Percentiles rank a stretch among this genome's conserved stretches.
These are phyloP conservation scores for Eidolon helvum DNA, from an alignment of 2,113 vertebrate species.

Conservation along the genomic window DNA sequence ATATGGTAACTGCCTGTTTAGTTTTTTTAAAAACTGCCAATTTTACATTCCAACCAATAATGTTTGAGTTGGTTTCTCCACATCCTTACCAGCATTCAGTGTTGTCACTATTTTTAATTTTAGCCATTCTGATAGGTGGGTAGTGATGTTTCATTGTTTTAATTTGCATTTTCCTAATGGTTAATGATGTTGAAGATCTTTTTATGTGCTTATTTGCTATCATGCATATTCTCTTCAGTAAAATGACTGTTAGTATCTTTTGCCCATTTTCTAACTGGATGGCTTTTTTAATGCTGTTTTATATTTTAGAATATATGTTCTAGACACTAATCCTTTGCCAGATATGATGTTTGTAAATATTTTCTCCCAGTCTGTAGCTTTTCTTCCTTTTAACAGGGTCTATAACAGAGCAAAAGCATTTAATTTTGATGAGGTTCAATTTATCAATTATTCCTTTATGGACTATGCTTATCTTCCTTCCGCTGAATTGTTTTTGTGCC, in stretches of 20 bases:
- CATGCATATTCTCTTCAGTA: not conserved
- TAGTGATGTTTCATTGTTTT: not conserved
- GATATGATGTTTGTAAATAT: not conserved
- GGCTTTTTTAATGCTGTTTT: not conserved
- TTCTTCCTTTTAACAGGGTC: not conserved
- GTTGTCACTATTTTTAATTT: not conserved
- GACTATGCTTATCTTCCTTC: not conserved
- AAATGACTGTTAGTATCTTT: not conserved
- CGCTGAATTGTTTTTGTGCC: too few relatives aligned
- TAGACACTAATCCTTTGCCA: not conserved
- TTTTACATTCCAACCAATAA: not conserved
- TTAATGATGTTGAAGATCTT: not conserved
- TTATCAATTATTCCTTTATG: not conserved
- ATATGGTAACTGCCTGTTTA: not conserved
- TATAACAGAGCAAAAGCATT: not conserved
- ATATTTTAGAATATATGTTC: not conserved
- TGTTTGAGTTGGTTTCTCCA: not conserved
- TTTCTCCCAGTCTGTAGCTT: not conserved
- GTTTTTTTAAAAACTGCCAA: not conserved
- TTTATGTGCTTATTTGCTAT: not conserved
- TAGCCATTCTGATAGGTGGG: not conserved
- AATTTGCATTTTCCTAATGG: not conserved
- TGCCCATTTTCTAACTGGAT: not conserved
- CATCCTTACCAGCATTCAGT: not conserved
- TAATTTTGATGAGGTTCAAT: constrained; percentile 3